Percentiles rank a stretch among this genome's conserved stretches.
Evolutionary conservation across 2,113 vertebrate genomes (phyloP).

Genomic region (Halcyon malimbica): DNA sequence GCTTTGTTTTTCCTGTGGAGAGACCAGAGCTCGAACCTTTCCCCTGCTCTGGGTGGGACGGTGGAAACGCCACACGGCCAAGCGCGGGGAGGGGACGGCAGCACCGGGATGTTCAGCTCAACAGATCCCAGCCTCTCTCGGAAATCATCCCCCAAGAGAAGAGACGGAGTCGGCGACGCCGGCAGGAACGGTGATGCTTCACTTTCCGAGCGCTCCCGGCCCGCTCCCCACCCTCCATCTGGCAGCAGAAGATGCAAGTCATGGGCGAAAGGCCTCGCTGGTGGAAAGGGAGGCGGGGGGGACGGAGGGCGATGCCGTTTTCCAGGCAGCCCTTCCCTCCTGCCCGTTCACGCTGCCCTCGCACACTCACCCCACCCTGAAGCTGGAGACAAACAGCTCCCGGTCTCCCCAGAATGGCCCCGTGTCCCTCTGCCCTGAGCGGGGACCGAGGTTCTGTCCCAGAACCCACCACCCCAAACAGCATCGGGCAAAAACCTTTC

Average conservation of each 20-base stretch:
- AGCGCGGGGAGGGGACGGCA: background rate
- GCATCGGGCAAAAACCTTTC: background rate
- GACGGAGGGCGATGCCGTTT: background rate
- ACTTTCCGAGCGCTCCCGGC: conserved; percentile 12
- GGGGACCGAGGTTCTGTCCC: background rate
- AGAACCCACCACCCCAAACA: background rate
- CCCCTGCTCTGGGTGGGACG: conserved; percentile 16
- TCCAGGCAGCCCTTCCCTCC: conserved; percentile 23
- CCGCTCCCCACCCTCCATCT: conserved; percentile 36
- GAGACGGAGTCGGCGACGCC: background rate
- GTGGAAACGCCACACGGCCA: background rate
- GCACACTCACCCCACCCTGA: background rate
- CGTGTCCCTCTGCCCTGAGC: background rate
- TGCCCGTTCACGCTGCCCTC: background rate
- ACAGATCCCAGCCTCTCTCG: background rate
- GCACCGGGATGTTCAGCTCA: background rate
- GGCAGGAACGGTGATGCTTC: conserved; percentile 5
- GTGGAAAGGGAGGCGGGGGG: background rate
- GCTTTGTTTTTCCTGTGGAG: background rate
- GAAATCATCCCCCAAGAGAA: conserved; percentile 14
- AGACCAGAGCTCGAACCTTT: background rate
- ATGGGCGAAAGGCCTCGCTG: background rate
- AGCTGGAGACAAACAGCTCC: background rate
- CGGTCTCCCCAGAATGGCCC: background rate
- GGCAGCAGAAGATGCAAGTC: conserved; percentile 42